A percentile compares a stretch with the other conserved stretches of the same genome.
These are phyloP conservation scores for Dolichomitus sp. DNA, from an alignment of 2,888 invertebrate species.

Conservation along the genomic window DNA sequence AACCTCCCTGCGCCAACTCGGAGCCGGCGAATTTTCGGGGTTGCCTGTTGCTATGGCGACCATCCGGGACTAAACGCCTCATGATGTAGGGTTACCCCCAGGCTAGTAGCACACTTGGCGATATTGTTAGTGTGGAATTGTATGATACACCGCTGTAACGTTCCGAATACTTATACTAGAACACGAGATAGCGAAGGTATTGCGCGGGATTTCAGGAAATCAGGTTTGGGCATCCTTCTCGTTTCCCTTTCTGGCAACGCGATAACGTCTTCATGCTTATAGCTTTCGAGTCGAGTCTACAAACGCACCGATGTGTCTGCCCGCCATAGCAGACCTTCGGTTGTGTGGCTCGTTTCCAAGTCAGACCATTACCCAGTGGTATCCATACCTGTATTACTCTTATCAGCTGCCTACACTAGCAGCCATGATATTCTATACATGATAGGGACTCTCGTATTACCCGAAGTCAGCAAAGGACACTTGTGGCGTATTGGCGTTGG, in stretches of 20 bases:
- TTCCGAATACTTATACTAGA: neutral
- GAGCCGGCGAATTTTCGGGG: conserved; percentile 81
- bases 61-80: conserved; percentile 83
- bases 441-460: conserved; percentile 43
- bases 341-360: conserved; percentile 57
- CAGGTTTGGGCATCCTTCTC: conserved; percentile 17
- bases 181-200: neutral
- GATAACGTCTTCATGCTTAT: conserved; percentile 34
- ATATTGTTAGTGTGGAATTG: conserved; percentile 72
- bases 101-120: conserved; percentile 75
- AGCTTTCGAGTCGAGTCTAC: neutral
- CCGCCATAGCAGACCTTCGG: conserved; percentile 24
- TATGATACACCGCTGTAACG: conserved; percentile 4
- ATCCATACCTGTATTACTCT: conserved; percentile 34
- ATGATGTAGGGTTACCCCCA: conserved; percentile 73
- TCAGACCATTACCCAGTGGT: conserved; percentile 22
- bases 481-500: conserved; percentile 58
- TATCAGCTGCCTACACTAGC: conserved; percentile 32
- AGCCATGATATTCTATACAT: conserved; percentile 25
- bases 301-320: neutral
- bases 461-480: conserved; percentile 34
- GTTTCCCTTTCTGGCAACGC: conserved; percentile 13
- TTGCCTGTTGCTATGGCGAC: conserved; percentile 85
- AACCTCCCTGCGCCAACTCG: conserved; percentile 67
- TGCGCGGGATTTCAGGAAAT: conserved; percentile 7